phyloP scores from a whole-genome alignment of 2,888 invertebrate species.

The Drosophila mulleri region DNA sequence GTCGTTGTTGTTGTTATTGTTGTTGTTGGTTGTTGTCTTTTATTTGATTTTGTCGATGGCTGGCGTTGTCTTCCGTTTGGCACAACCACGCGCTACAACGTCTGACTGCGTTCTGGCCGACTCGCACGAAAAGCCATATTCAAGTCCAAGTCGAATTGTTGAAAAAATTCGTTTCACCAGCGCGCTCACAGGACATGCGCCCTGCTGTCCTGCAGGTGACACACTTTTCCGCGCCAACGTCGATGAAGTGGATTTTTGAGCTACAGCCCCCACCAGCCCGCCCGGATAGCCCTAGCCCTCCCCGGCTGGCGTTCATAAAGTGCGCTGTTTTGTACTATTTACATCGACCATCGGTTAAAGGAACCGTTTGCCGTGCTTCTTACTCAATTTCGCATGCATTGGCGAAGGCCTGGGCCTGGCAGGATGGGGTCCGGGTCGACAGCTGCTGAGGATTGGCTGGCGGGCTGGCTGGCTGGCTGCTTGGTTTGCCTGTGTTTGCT shows the following conservation, averaged over 20 bases:
- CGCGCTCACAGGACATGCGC: slow-evolving; percentile 74
- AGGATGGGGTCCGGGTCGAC: slow-evolving; percentile 21
- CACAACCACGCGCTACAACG: slow-evolving; percentile 82
- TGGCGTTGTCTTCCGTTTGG: slow-evolving; percentile 28
- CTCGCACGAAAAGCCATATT: slow-evolving; percentile 27
- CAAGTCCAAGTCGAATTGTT: slow-evolving; percentile 41
- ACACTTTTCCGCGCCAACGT: slow-evolving; percentile 75
- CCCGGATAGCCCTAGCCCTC: not conserved
- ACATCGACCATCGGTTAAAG: slow-evolving; percentile 71
- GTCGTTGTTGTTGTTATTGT: slow-evolving; percentile 24
- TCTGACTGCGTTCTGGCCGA: slow-evolving; percentile 79
- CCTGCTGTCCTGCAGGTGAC: slow-evolving; percentile 63
- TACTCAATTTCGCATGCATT: slow-evolving; percentile 73
- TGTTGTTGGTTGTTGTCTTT: slow-evolving; percentile 18
- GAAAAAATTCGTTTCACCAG: slow-evolving; percentile 53
- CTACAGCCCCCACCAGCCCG: not conserved
- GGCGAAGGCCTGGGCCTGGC: slow-evolving; percentile 25
- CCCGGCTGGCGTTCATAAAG: slow-evolving; percentile 38
- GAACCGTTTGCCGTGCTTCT: slow-evolving; percentile 36
- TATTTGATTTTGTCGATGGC: not conserved
- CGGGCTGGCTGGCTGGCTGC: slow-evolving; percentile 15
- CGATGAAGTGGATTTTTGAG: slow-evolving; percentile 62
- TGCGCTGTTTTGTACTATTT: slow-evolving; percentile 57
- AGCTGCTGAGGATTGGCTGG: slow-evolving; percentile 42
- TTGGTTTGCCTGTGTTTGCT: slow-evolving; percentile 35